A percentile compares a stretch with the other conserved stretches of the same genome.
Evolutionary conservation across 2,888 invertebrate genomes (phyloP).

Genomic region (Luperina nickerlii): DNA sequence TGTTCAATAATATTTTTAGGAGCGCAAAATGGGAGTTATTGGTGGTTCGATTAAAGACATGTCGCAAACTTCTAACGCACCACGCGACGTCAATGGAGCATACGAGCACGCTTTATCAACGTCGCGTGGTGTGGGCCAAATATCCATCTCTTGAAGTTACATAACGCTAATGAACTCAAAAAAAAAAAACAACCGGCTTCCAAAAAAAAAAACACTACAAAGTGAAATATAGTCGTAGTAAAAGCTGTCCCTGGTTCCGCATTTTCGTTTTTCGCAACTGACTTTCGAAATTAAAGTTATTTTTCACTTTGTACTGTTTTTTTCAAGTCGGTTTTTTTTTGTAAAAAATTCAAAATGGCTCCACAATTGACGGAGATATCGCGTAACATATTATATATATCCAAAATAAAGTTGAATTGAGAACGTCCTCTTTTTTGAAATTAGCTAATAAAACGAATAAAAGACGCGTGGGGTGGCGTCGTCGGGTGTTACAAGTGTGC

Average conservation of each 20-base stretch:
- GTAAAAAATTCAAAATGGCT: too few relatives aligned
- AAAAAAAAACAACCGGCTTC: too few relatives aligned
- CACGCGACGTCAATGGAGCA: neutral
- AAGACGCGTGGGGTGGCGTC: neutral
- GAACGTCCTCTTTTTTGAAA: neutral
- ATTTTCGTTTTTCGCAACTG: too few relatives aligned
- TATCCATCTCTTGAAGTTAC: neutral
- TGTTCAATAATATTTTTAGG: neutral
- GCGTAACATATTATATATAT: too few relatives aligned
- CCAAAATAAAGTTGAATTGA: too few relatives aligned
- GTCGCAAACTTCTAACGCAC: neutral
- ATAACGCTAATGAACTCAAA: neutral
- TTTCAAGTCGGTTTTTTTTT: too few relatives aligned
- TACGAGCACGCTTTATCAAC: neutral
- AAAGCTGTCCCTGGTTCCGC: too few relatives aligned
- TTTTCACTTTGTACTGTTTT: too few relatives aligned
- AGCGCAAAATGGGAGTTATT: neutral
- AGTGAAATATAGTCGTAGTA: too few relatives aligned
- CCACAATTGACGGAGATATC: neutral
- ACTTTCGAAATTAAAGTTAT: too few relatives aligned
- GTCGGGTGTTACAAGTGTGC: slow-evolving; percentile 3
- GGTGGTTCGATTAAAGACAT: neutral
- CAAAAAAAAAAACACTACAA: too few relatives aligned
- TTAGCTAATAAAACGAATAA: neutral
- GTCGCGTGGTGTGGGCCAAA: neutral